Conservation (phyloP, 2,797 vertebrate genomes). For the Bucorvus abyssinicus region DNA sequence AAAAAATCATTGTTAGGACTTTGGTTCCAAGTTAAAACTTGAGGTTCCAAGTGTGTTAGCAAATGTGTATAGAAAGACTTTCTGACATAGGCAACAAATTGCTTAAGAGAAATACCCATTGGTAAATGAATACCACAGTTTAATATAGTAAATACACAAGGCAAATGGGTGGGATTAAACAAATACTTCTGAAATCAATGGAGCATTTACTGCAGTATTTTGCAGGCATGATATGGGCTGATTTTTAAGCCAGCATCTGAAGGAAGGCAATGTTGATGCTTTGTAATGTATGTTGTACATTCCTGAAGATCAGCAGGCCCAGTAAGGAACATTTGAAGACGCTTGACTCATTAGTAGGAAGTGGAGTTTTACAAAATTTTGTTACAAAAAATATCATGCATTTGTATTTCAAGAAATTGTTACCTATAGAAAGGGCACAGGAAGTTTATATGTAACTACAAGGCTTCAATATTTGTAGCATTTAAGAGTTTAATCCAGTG, state of each 20-base stretch:
- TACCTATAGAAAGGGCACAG: neutral
- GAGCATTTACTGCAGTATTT: neutral
- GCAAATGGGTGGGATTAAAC: neutral
- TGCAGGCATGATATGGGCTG: neutral
- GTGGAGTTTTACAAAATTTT: rapidly evolving
- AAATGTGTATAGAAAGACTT: neutral
- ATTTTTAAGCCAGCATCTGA: neutral
- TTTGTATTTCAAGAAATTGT: neutral
- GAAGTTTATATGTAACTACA: neutral
- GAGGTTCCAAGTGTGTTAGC: neutral
- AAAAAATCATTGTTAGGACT: neutral
- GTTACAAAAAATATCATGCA: neutral
- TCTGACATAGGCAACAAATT: neutral
- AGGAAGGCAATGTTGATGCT: neutral
- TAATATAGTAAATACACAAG: neutral
- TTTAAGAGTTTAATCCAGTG: neutral
- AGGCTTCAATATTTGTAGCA: neutral
- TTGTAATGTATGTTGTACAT: neutral
- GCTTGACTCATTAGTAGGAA: neutral
- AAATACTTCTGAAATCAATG: neutral
- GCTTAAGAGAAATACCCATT: neutral
- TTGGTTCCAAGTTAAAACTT: neutral
- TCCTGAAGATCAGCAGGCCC: neutral
- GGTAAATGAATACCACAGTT: neutral
- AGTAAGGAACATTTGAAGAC: neutral